Conservation (phyloP, 2,113 vertebrate species). For the Odocoileus virginianus region DNA sequence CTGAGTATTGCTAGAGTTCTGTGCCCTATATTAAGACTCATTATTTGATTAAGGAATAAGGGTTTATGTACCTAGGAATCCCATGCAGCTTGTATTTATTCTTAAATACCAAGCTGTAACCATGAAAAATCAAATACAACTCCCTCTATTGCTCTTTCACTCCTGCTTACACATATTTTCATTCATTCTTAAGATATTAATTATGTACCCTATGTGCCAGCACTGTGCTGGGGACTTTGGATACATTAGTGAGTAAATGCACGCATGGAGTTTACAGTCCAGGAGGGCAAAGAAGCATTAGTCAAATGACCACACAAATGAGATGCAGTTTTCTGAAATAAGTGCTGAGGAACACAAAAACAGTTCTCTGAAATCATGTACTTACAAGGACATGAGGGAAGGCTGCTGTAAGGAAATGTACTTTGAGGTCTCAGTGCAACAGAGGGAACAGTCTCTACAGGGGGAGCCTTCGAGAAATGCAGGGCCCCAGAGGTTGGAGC, state of each 20-base stretch:
- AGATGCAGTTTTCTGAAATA: background rate
- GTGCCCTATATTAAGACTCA: background rate
- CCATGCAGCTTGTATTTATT: background rate
- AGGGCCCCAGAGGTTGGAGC: background rate
- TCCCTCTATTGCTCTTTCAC: background rate
- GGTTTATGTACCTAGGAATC: background rate
- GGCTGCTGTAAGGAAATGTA: background rate
- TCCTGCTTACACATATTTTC: background rate
- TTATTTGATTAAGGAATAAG: background rate
- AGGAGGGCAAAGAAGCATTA: background rate
- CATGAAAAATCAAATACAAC: background rate
- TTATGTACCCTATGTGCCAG: background rate
- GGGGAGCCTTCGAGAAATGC: background rate
- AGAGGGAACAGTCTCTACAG: background rate
- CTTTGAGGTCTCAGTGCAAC: background rate
- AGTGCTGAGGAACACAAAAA: background rate
- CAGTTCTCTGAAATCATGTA: background rate
- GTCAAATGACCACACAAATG: background rate
- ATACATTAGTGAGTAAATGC: background rate
- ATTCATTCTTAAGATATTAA: background rate
- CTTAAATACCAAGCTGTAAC: background rate
- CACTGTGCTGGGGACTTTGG: background rate
- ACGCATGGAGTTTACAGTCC: background rate
- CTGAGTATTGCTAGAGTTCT: constrained; percentile 8
- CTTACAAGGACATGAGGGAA: background rate